Evolutionary conservation across 1,140 invertebrate species (phyloP).

Genomic region (Listronotus oregonensis): DNA sequence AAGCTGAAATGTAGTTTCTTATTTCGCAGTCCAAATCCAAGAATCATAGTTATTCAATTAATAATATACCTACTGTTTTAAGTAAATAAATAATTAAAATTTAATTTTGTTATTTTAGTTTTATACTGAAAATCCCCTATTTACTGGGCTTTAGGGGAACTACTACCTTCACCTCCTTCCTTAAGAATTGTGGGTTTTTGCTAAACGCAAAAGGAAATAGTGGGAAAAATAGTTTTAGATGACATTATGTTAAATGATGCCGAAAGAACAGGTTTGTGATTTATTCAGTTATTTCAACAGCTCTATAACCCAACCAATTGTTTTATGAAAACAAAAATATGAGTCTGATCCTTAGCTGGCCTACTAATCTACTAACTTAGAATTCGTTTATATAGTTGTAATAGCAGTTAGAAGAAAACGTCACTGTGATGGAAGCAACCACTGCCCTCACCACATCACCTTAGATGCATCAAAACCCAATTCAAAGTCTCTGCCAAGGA

Average conservation of each 20-base stretch:
- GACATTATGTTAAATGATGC: constrained; percentile 86
- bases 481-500: constrained; percentile 47
- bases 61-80: no score
- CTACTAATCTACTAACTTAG: constrained; percentile 64
- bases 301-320: constrained; percentile 9
- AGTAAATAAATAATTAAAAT: no score
- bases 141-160: constrained; percentile 65
- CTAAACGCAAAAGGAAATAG: constrained; percentile 88
- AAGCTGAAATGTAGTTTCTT: no score
- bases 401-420: constrained; percentile 59
- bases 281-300: neutral
- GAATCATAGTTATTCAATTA: no score
- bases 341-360: constrained; percentile 64
- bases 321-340: constrained; percentile 62
- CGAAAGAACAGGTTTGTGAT: constrained; percentile 75
- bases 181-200: constrained; percentile 80
- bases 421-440: constrained; percentile 48
- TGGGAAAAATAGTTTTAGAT: constrained; percentile 77
- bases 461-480: constrained; percentile 47
- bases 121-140: constrained; percentile 64
- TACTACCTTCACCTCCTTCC: constrained; percentile 58
- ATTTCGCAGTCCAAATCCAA: no score
- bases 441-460: constrained; percentile 50
- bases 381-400: constrained; percentile 64
- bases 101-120: constrained; percentile 22